These are phyloP conservation scores for Selene dorsalis DNA, from an alignment of 2,797 vertebrate genomes.

Conservation along the genomic window DNA sequence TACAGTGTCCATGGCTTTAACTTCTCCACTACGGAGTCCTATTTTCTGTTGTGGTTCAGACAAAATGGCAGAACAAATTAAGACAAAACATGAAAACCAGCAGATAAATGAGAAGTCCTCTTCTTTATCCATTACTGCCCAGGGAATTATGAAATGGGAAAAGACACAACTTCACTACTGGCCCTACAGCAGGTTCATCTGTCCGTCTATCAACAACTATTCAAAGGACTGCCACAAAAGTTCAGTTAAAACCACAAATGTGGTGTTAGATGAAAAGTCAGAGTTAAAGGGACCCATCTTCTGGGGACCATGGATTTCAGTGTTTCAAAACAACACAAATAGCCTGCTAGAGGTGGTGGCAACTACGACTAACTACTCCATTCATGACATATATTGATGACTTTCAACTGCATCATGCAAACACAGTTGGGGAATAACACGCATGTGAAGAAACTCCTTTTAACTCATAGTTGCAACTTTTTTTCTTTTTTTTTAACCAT, in stretches of 20 bases:
- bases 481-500: neutral
- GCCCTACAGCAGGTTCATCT: neutral
- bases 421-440: no score
- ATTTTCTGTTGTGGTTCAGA: conserved; percentile 9
- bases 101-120: conserved; percentile 17
- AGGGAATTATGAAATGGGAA: neutral
- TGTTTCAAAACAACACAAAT: neutral
- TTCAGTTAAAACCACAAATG: neutral
- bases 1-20: conserved; percentile 22
- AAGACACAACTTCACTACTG: neutral
- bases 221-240: neutral
- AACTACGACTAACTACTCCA: no score
- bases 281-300: neutral
- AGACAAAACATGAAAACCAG: neutral
- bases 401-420: no score
- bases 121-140: conserved; percentile 9
- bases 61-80: conserved; percentile 14
- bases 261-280: neutral
- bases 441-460: neutral
- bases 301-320: neutral
- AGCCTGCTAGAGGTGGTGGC: no score
- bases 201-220: neutral
- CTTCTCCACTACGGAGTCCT: conserved; percentile 34
- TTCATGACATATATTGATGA: no score
- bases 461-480: neutral